Percentiles rank a stretch among this genome's conserved stretches.
phyloP scores from a whole-genome alignment of 2,113 vertebrate species.

The Trematomus loennbergii region DNA sequence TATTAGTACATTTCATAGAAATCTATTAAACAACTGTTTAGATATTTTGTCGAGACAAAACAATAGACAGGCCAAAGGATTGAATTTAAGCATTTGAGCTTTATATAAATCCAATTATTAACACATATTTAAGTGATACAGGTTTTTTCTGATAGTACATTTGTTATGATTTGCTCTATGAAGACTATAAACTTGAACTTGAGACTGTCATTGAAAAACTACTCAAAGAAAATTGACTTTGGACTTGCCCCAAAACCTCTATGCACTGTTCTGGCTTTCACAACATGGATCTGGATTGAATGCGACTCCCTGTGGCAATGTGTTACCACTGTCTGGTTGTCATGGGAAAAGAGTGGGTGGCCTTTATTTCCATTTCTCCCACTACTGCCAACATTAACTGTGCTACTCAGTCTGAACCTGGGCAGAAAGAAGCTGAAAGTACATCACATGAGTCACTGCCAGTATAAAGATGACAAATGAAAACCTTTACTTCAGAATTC shows the following conservation, averaged over 20 bases:
- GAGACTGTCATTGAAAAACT: not conserved
- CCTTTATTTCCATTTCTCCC: not conserved
- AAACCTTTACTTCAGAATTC: not conserved
- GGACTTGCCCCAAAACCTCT: not conserved
- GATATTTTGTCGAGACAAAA: not conserved
- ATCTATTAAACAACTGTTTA: too few species aligned
- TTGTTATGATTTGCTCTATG: not conserved
- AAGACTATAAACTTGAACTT: not conserved
- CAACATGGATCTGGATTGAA: not conserved
- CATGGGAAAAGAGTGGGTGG: conserved; percentile 7
- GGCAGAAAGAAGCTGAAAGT: not conserved
- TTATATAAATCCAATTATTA: not conserved
- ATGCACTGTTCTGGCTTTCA: not conserved
- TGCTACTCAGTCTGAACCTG: conserved; percentile 11
- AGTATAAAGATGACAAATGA: not conserved
- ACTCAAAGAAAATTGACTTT: too few species aligned
- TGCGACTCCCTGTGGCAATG: too few species aligned
- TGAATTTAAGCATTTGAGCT: not conserved
- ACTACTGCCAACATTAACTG: too few species aligned
- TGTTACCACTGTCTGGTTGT: too few species aligned
- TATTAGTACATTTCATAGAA: not conserved
- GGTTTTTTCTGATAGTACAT: not conserved
- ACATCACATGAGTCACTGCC: not conserved
- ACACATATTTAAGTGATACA: not conserved
- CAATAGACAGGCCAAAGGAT: too few species aligned